Conservation (phyloP, 1,140 invertebrate genomes). For the Acromyrmex heyeri region DNA sequence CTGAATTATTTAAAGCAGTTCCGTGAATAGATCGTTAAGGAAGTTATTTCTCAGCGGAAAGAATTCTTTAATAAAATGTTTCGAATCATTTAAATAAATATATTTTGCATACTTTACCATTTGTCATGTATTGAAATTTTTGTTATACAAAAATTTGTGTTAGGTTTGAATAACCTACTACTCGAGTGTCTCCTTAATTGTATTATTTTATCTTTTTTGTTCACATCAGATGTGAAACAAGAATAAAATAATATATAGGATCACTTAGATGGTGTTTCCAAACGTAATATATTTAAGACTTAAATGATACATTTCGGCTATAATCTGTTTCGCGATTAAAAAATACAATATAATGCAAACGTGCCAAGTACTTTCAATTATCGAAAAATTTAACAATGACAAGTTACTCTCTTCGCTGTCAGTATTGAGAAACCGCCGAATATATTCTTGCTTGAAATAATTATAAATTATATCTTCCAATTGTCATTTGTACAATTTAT, state of each 20-base stretch:
- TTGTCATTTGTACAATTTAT: not conserved
- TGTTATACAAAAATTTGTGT: not conserved
- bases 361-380: not conserved
- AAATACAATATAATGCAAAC: constrained; percentile 12
- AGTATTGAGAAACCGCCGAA: not conserved
- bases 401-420: not conserved
- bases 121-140: constrained; percentile 9
- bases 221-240: no score
- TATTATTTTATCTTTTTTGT: no score
- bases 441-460: not conserved
- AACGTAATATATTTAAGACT: no score
- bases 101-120: not conserved
- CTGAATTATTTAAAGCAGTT: constrained; percentile 12
- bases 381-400: constrained; percentile 2
- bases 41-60: constrained; percentile 12
- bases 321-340: not conserved
- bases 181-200: no score
- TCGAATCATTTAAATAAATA: not conserved
- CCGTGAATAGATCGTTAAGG: not conserved
- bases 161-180: no score
- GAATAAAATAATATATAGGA: no score
- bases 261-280: no score
- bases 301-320: not conserved
- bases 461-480: constrained; percentile 11
- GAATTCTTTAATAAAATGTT: constrained; percentile 17